These are phyloP conservation scores for Gallinago jamesoni DNA, from an alignment of 2,113 vertebrate species.

Conservation along the genomic window DNA sequence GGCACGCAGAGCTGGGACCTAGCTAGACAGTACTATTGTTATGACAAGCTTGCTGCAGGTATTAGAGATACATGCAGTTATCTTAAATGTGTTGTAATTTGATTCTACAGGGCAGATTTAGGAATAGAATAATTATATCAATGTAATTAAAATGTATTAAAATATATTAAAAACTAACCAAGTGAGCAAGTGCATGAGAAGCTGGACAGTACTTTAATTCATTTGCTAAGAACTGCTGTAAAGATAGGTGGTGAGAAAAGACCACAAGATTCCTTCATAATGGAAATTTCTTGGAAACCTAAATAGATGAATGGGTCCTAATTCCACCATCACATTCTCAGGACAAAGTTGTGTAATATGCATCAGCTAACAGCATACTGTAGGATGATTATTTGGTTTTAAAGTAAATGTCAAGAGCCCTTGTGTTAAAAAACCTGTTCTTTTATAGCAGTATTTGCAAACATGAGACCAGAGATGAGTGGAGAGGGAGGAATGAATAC, in stretches of 20 bases:
- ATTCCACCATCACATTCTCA: neutral
- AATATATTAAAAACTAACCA: neutral
- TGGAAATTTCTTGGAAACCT: neutral
- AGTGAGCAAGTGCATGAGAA: neutral
- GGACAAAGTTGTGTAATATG: accelerated
- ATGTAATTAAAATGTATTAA: neutral
- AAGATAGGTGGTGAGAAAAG: neutral
- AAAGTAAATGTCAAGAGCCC: neutral
- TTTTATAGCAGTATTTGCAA: neutral
- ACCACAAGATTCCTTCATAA: neutral
- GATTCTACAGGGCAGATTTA: neutral
- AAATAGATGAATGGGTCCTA: neutral
- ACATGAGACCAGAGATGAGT: neutral
- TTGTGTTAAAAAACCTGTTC: neutral
- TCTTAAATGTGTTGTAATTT: neutral
- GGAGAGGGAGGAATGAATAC: neutral
- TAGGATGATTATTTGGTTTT: neutral
- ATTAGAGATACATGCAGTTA: neutral
- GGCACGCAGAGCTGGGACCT: neutral
- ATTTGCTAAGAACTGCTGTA: neutral
- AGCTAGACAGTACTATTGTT: neutral
- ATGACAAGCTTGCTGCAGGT: neutral
- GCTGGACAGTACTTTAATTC: neutral
- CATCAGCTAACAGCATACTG: neutral
- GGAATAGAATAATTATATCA: neutral